Conservation (phyloP, 2,888 invertebrate genomes). For the Oxystoma pomonae region DNA sequence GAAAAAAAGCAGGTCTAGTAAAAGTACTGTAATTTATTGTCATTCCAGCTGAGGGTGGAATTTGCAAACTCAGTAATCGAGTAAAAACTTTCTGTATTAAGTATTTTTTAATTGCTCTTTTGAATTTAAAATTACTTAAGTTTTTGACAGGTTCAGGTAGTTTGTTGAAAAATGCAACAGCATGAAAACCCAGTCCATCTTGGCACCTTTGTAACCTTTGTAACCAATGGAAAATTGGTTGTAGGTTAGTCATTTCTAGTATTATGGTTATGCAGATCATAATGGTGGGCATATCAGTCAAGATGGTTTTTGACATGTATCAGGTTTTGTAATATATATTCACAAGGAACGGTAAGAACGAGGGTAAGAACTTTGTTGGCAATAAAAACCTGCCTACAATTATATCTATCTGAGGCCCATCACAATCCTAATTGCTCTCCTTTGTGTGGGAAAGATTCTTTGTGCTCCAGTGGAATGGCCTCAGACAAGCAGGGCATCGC, state of each 20-base stretch:
- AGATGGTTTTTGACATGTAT: background rate
- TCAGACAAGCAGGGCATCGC: background rate
- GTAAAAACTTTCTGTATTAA: no score
- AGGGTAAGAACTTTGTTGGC: no score
- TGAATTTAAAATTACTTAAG: background rate
- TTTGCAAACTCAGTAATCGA: no score
- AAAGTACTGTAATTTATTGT: no score
- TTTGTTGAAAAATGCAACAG: background rate
- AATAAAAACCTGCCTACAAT: no score
- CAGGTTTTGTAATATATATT: background rate
- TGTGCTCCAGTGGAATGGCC: background rate
- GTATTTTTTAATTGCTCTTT: no score
- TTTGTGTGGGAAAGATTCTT: background rate
- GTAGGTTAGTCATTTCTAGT: background rate
- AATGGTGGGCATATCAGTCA: background rate
- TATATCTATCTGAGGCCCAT: no score
- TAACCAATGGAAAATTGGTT: background rate
- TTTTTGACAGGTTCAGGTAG: background rate
- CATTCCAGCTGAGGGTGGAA: no score
- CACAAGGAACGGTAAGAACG: background rate
- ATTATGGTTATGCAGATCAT: background rate
- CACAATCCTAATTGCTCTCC: background rate
- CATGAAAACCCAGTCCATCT: background rate
- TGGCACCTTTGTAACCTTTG: background rate
- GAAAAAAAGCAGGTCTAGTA: no score